A percentile compares a stretch with the other conserved stretches of the same genome.
Conservation (phyloP, 2,113 vertebrate genomes). For the Regulus satrapa region DNA sequence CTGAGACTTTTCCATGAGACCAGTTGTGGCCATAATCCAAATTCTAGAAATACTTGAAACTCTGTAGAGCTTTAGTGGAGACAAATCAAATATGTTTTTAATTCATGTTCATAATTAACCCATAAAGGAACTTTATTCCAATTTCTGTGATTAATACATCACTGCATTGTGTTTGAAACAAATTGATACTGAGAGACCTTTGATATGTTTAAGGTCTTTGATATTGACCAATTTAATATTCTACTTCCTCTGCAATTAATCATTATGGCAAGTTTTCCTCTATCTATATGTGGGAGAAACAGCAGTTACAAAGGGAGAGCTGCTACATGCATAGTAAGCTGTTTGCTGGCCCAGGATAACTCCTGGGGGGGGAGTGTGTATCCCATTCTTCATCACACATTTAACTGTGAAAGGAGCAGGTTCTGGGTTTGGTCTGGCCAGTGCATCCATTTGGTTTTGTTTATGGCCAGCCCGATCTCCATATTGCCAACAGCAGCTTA, state of each 20-base stretch:
- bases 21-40: not conserved
- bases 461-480: not conserved
- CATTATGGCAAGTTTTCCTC: not conserved
- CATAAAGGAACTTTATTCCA: not conserved
- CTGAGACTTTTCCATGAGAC: not conserved
- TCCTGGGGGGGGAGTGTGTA: fast-evolving
- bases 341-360: not conserved
- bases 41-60: not conserved
- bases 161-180: not conserved
- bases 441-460: not conserved
- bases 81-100: not conserved
- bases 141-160: not conserved
- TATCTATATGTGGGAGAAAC: not conserved
- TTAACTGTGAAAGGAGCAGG: not conserved
- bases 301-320: not conserved
- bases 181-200: not conserved
- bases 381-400: not conserved
- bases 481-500: not conserved
- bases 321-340: not conserved
- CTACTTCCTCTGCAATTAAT: not conserved
- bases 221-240: not conserved
- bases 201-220: not conserved
- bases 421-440: not conserved
- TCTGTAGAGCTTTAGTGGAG: not conserved
- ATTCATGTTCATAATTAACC: not conserved